These are phyloP conservation scores for Copsychus sechellarum DNA, from an alignment of 2,113 vertebrate species.

Conservation along the genomic window DNA sequence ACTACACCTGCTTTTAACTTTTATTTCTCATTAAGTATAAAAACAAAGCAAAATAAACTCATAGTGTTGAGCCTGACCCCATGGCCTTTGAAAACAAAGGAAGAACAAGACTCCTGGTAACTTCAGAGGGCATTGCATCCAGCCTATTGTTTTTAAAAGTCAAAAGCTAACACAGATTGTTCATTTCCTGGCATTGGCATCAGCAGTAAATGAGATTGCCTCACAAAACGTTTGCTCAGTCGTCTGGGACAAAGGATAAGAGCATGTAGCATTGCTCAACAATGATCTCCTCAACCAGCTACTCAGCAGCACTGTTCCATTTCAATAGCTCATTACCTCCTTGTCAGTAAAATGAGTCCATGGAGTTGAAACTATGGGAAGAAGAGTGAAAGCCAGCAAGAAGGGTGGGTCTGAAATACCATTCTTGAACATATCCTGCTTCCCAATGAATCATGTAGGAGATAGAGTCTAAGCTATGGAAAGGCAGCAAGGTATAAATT, in stretches of 20 bases:
- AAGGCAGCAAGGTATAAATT: background rate
- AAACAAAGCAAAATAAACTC: slow-evolving; percentile 25
- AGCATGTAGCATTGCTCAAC: slow-evolving; percentile 45
- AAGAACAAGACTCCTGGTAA: slow-evolving; percentile 46
- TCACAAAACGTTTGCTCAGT: slow-evolving; percentile 48
- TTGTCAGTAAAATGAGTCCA: slow-evolving; percentile 8
- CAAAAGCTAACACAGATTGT: slow-evolving; percentile 60
- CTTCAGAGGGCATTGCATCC: slow-evolving; percentile 50
- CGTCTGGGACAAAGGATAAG: slow-evolving; percentile 58
- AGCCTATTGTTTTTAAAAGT: slow-evolving; percentile 58
- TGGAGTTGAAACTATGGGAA: background rate
- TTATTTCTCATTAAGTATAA: slow-evolving; percentile 7
- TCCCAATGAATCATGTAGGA: background rate
- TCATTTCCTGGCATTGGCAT: slow-evolving; percentile 65
- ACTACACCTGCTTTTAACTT: slow-evolving; percentile 36
- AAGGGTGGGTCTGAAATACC: background rate
- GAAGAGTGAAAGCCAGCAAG: slow-evolving; percentile 9
- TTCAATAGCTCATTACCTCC: slow-evolving; percentile 41
- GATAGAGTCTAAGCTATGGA: background rate
- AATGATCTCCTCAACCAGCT: slow-evolving; percentile 39
- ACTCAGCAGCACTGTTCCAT: background rate
- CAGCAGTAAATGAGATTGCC: slow-evolving; percentile 52
- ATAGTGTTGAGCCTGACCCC: background rate
- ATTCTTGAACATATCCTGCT: background rate
- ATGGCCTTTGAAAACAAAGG: slow-evolving; percentile 41